Base-by-base conservation (phyloP, 2,797 vertebrate genomes). In the Pseudochirops corinnae region DNA sequence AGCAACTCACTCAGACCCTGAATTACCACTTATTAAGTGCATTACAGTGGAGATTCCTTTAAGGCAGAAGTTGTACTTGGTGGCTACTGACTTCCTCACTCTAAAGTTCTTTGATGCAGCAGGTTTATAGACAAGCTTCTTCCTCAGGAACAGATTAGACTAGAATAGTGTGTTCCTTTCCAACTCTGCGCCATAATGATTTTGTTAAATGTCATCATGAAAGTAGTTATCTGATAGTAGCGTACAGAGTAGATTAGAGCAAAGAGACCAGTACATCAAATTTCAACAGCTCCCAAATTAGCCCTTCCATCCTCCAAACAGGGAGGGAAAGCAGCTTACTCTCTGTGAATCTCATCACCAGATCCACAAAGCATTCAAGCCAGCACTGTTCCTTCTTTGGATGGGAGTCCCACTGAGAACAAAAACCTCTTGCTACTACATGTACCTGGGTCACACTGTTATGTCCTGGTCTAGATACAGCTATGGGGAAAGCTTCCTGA, bases 131-230 rank as follows among this genome's bases (percentile, higher is more conserved):
- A 50, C 39, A 87, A 87, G 39, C 46, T 26, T 87, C 24, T 87
- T 87, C 10, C 39, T 46, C 16, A 10, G 74, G 7, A 82, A 24
- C 74, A 82, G 21, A 82, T 82, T 82, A 46, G 21, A 11, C 7
- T 87, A 26, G 3, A 87, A 87, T 87, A 74, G 6, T 39, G 9
- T 87, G 74, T 39, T 87, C 74, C 74, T 18, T 26, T 87, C 74
- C 74, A 46, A 46, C 39, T 46, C 21, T 26, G 39, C 46, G 39
- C 74, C 46, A 10, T 87, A 87, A 46, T 50, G 39, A 87, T 87
- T 50, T 87, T 87, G 56, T 33, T 55, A 24, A 92, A 52, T 82
- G 74, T 33, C 58, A 62, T 67, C 50, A 95, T 93, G 87, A 91
- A 56, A 92, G 50, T 29, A 5, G 14, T 62, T 16, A 91, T 95